These are phyloP conservation scores for Papilio aristodemus DNA, from an alignment of 1,140 invertebrate species.

Conservation along the genomic window DNA sequence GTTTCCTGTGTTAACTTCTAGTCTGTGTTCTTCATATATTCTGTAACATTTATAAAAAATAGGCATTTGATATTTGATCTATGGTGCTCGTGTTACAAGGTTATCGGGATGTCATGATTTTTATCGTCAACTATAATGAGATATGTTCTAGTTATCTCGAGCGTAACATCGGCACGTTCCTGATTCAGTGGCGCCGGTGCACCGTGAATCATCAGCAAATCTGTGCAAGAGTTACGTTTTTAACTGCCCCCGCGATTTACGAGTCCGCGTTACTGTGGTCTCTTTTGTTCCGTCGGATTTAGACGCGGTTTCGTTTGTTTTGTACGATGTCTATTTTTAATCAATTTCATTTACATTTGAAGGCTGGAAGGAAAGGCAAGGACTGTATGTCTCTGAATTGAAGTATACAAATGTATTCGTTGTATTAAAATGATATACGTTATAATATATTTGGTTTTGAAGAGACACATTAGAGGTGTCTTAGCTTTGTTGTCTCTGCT, in stretches of 20 bases:
- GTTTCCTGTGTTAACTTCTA: too few relatives aligned
- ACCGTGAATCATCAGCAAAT: background rate
- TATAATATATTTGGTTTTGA: too few relatives aligned
- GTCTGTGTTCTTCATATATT: too few relatives aligned
- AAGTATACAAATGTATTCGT: too few relatives aligned
- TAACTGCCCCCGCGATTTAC: background rate
- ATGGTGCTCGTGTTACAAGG: too few relatives aligned
- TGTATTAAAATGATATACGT: too few relatives aligned
- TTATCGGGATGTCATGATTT: background rate
- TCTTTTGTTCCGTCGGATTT: slow-evolving; percentile 4
- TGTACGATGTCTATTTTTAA: background rate
- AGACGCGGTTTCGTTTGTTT: background rate
- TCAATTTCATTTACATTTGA: background rate
- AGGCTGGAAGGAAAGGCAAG: too few relatives aligned
- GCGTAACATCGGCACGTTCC: background rate
- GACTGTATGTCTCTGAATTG: too few relatives aligned
- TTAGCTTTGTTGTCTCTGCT: too few relatives aligned
- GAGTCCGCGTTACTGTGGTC: slow-evolving; percentile 1
- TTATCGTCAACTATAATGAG: background rate
- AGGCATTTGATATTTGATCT: too few relatives aligned
- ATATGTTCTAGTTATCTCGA: background rate
- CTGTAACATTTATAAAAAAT: too few relatives aligned
- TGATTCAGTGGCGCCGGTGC: background rate
- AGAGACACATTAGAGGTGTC: too few relatives aligned
- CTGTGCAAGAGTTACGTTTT: background rate